Base-by-base conservation (phyloP, 2,888 invertebrate species). In the Stratiomys singularior region DNA sequence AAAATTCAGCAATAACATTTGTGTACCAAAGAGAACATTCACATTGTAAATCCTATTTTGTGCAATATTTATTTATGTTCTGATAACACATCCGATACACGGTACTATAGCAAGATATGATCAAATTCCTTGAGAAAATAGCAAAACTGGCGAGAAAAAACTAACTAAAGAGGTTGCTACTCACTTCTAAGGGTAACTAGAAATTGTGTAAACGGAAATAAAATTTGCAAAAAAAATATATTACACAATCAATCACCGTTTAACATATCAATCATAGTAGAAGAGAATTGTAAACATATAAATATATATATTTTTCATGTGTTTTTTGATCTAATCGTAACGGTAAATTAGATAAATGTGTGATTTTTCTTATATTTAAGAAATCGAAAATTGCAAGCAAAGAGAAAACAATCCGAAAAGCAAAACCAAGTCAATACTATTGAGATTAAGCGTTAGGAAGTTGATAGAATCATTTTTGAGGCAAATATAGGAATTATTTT, bases 251-350 rank as follows among this genome's bases (percentile, higher is more conserved):
- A 60, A 63, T 76, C 44, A 63, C 76, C 66, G 64, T 76, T 52
- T 66, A 37, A 66, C 76, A 76, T 76, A 76, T 76, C 76, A 63
- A n/a, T 58, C 37, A 18, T 56, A 76, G 21, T 66, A 66, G 15
- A 52, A 66, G 46, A 46, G 56, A 76, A 37, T 69, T 21, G 21
- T 23, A 69, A 47, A 23, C 44, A 44, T 46, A 67, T 15, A 23
- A 27, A 74, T 28, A 7, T n/a, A 37, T 64, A 71, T 47, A 47
- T 67, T 67, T 67, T 67, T 67, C 71, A 71, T 64, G 64, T 28
- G 21, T 64, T 11, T 28, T 64, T 60, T 52, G 37, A 37, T 9
- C 37, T 37, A 37, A 37, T 37, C 37, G 37, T 37, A 37, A 37
- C 37, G 37, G 37, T 37, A 37, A 37, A 13, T 5, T 52, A 52